phyloP scores from a whole-genome alignment of 2,888 invertebrate genomes.

The Macrosoma leucophasiata region DNA sequence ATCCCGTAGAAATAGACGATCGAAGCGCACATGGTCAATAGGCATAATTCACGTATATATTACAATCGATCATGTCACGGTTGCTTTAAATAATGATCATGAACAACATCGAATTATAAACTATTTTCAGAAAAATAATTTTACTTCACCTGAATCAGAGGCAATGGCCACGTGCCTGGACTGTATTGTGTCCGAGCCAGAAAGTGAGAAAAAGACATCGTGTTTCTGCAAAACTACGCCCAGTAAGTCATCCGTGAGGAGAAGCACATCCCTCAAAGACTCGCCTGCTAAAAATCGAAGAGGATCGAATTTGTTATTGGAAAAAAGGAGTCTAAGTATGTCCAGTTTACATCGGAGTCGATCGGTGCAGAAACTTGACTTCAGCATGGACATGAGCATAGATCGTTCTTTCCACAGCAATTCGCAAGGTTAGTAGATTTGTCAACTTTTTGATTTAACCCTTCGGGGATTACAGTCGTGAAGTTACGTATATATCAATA shows the following conservation, averaged over 20 bases:
- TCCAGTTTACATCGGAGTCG: slow-evolving; percentile 59
- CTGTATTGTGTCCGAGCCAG: slow-evolving; percentile 41
- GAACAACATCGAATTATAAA: neutral
- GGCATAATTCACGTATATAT: too few species aligned
- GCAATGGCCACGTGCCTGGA: slow-evolving; percentile 58
- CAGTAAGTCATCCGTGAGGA: slow-evolving; percentile 42
- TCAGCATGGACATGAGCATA: slow-evolving; percentile 72
- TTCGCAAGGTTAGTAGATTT: slow-evolving; percentile 45
- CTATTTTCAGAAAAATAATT: slow-evolving; percentile 55
- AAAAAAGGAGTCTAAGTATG: slow-evolving; percentile 59
- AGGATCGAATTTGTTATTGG: slow-evolving; percentile 44
- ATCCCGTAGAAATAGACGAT: too few species aligned
- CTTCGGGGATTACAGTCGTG: too few species aligned
- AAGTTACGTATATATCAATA: too few species aligned
- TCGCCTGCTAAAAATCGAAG: slow-evolving; percentile 49
- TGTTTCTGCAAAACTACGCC: slow-evolving; percentile 56
- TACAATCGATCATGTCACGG: too few species aligned
- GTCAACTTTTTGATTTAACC: too few species aligned
- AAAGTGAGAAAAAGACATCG: slow-evolving; percentile 38
- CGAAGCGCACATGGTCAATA: too few species aligned
- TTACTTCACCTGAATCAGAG: slow-evolving; percentile 60
- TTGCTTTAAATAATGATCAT: too few species aligned
- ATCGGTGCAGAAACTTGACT: slow-evolving; percentile 70
- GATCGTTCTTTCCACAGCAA: slow-evolving; percentile 61
- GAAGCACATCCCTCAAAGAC: slow-evolving; percentile 58